Base-by-base conservation (phyloP, 2,797 vertebrate genomes). In the Anolis apletophallus region DNA sequence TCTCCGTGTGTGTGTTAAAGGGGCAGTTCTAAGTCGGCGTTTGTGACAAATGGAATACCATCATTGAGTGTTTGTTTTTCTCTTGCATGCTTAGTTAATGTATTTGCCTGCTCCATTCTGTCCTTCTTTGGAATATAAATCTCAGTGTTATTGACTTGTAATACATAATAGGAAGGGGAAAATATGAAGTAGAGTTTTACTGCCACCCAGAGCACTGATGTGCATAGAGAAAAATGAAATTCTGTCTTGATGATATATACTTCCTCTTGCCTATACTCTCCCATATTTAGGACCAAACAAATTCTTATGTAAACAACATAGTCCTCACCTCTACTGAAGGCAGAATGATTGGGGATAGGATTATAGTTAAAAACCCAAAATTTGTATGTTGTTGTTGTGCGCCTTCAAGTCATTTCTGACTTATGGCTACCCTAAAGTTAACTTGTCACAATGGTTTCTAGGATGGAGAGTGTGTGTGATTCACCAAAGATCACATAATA, bases 201-300 rank as follows among this genome's bases (percentile, higher is more conserved):
- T 96, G 95, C 89, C 96, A 94, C 91, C 96, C 92, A 92, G 91
- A 95, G 96, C 94, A 77, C 86, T 87, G 86, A 81, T 90, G n/a
- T 40, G 57, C 69, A 87, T 52, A 78, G 36, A 0, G 0, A 0
- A 67, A 21, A 68, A 9, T 82, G 54, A 40, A 6, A 14, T n/a
- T 88, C 32, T 73, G 19, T 26, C 9, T 81, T 17, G 17, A 77
- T 71, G 19, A 2, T 0, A 0, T 46, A 8, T 40, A 83, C 29
- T 36, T 34, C 8, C 55, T 26, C 0, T 19, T 29, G 55, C 16
- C 55, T 57, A 10, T 57, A 55, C 81, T 72, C 17, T 29, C n/a
- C 54, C 46, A 14, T 21, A 21, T 46, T 16, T 2, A 52, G 10
- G 17, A 5, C 23, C 0, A 1, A 75, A 88, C 83, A 2, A 85